phyloP scores from a whole-genome alignment of 2,888 invertebrate genomes.

The Himalopsyche anomala region DNA sequence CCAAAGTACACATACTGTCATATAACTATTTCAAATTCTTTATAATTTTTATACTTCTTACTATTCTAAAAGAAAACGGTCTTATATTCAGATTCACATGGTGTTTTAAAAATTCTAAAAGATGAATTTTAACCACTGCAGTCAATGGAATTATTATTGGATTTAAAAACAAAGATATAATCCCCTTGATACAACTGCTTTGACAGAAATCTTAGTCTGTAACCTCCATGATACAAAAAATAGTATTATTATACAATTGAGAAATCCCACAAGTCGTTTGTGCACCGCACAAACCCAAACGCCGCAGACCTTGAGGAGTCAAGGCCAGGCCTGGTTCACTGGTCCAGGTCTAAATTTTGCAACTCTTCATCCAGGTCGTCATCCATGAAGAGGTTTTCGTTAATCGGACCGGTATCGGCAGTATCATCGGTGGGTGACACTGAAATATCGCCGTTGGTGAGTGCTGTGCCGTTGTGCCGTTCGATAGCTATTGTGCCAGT shows the following conservation, averaged over 20 bases:
- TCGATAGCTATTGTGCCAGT: constrained; percentile 83
- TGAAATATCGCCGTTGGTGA: constrained; percentile 67
- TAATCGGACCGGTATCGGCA: constrained; percentile 85
- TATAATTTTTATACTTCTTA: no score
- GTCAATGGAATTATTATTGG: no score
- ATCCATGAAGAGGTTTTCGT: constrained; percentile 94
- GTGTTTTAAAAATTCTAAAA: no score
- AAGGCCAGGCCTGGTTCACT: constrained; percentile 69
- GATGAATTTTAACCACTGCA: no score
- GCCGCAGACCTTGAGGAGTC: constrained; percentile 44
- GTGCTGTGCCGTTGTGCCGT: constrained; percentile 66
- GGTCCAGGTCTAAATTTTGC: constrained; percentile 86
- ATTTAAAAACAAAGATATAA: no score
- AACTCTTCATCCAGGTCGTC: constrained; percentile 91
- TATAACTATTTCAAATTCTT: no score
- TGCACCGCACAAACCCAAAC: constrained; percentile 21
- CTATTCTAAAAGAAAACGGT: no score
- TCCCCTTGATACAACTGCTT: no score
- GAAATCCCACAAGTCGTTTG: background rate
- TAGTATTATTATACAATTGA: constrained; percentile 23
- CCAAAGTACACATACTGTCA: no score
- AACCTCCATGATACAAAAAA: constrained; percentile 41
- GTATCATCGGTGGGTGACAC: constrained; percentile 67
- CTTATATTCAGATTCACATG: no score
- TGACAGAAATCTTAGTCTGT: constrained; percentile 47